Evolutionary conservation across 2,113 vertebrate species (phyloP), one percentile per base, ranked within the genome.

Genomic region (Xenotilapia caudafasciata): DNA sequence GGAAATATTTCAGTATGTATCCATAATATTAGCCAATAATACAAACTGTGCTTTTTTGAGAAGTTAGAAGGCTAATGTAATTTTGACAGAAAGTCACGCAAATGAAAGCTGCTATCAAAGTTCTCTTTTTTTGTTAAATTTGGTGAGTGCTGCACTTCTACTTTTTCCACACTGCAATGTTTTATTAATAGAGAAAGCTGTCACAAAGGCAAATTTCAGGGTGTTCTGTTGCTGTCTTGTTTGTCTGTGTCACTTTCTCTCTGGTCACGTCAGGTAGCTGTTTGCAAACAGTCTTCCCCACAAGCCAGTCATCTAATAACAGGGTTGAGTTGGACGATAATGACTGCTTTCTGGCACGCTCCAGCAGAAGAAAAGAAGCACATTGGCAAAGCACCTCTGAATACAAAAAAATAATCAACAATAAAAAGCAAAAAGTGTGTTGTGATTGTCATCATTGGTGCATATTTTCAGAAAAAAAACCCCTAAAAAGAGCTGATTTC

Each of bases 221-320:
- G 3, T 73, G 47, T 87, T 83, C 21, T 83, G 70, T 9, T 47
- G 54, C 10, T 9, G 26, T 23, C 4, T 81, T 60, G 49, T 7
- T 53, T 31, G 12, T 73, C 83, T 70, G 79, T 86, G 85, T 82
- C 84, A 92, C 89, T 89, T 90, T 90, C 89, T 88, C 85, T 38
- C 58, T 58, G 51, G 80, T 88, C 65, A 88, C 58, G 21, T 83
- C 89, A 92, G 75, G 68, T 88, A 86, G 84, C 80, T 90, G 90
- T 95, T 93, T 86, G 91, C 90, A 93, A 91, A 92, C 86, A 89
- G 35, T 51, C 15, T n/a, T 80, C 21, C 62, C 85, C 58, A 62
- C 83, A 82, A 70, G 51, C 58, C 45, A 73, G 84, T 49, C 88
- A 45, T 51, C 80, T 95, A 92, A 95, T 94, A 80, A 92, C 82